These are phyloP conservation scores for Candidula unifasciata DNA, from an alignment of 2,888 invertebrate genomes.

Conservation along the genomic window DNA sequence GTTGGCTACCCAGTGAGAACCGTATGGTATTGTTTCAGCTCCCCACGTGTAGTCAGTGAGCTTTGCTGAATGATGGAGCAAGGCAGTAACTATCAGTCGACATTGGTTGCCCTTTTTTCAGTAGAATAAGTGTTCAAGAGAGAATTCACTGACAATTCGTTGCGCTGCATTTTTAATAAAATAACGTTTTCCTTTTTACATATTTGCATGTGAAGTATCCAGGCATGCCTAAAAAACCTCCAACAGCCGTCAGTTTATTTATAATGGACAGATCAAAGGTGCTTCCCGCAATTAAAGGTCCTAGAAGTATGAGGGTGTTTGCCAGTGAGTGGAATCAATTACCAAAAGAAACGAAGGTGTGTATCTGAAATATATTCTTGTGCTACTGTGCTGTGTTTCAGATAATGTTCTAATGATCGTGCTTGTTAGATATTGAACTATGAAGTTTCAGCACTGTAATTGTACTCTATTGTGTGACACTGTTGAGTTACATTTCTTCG, in stretches of 20 bases:
- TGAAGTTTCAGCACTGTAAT: too few relatives aligned
- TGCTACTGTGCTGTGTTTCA: neutral
- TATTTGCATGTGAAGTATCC: neutral
- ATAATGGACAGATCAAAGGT: neutral
- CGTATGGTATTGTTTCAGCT: too few relatives aligned
- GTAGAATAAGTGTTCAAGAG: too few relatives aligned
- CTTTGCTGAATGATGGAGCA: too few relatives aligned
- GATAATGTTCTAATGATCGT: neutral
- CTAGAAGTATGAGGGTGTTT: neutral
- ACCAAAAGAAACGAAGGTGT: constrained; percentile 23
- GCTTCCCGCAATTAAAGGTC: neutral
- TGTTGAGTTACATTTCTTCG: too few relatives aligned
- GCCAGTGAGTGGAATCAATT: constrained; percentile 14
- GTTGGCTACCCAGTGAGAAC: too few relatives aligned
- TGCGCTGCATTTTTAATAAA: too few relatives aligned
- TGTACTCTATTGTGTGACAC: too few relatives aligned
- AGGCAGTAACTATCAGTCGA: too few relatives aligned
- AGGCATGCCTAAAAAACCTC: constrained; percentile 33
- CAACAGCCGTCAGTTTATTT: constrained; percentile 12
- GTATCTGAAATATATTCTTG: neutral
- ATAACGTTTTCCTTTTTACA: neutral
- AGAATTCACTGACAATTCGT: too few relatives aligned
- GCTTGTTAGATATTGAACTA: neutral
- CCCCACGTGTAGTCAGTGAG: too few relatives aligned
- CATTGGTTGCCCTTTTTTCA: too few relatives aligned